A percentile compares a stretch with the other conserved stretches of the same genome.
These are phyloP conservation scores for Noctilio leporinus DNA, from an alignment of 2,113 vertebrate species.

Conservation along the genomic window DNA sequence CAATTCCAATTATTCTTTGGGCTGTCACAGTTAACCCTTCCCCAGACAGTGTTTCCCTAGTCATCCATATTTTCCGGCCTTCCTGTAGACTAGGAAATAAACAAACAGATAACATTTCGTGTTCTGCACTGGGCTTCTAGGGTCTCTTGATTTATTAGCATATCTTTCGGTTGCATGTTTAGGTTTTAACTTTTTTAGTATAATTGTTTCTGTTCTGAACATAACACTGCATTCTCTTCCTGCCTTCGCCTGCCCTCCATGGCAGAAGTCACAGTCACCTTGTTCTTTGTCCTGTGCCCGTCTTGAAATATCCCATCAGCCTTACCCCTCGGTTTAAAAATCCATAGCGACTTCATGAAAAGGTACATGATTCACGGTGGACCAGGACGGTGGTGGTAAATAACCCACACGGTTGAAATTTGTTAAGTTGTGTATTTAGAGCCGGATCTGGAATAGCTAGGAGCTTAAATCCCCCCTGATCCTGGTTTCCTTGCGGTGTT, in stretches of 20 bases:
- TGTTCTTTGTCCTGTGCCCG: neutral
- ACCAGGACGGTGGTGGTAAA: neutral
- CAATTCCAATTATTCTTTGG: slow-evolving; percentile 70
- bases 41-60: neutral
- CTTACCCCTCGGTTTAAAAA: neutral
- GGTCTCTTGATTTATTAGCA: neutral
- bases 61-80: neutral
- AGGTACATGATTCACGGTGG: neutral
- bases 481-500: neutral
- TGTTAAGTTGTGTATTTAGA: neutral
- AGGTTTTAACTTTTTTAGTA: neutral
- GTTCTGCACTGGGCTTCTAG: neutral
- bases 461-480: neutral
- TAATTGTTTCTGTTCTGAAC: neutral
- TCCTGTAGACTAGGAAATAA: neutral
- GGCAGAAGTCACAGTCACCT: neutral
- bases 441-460: neutral
- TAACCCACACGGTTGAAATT: neutral
- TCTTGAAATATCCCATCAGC: neutral
- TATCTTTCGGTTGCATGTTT: neutral
- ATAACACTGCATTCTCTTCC: neutral
- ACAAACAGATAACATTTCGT: neutral
- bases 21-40: slow-evolving; percentile 63
- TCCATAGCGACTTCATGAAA: neutral
- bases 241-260: neutral